Evolutionary conservation across 2,113 vertebrate genomes (phyloP), one percentile per base, ranked within the genome.

Genomic region (Anguilla japonica): DNA sequence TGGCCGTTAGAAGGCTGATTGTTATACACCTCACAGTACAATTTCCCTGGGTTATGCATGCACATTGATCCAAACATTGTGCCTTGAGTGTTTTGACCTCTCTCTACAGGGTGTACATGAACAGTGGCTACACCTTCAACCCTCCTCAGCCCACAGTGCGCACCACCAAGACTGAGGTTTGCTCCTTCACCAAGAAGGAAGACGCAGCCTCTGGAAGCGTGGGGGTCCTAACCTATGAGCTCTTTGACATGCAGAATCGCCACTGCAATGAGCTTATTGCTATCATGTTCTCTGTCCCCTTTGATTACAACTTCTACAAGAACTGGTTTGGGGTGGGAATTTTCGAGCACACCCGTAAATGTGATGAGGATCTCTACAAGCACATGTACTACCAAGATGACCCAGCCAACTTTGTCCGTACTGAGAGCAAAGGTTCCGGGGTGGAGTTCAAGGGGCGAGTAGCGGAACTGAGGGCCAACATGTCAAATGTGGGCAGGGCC

Each of bases 211-310:
- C 90, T 0, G 93, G 94, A 0, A 83, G 91, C 0, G 92, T 92
- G 3, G 93, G 93, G 2, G 90, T 94, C 18, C 22, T 94, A 87
- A 95, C 94, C 90, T 94, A 93, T 1, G 92, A 94, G 78, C 79
- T 94, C 22, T 93, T 91, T 39, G 1, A 93, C 88, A 91, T 91
- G 90, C 71, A 0, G 0, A 39, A 0, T 0, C 89, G 86, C 20
- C 1, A 0, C 0, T 85, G 88, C 86, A 78, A 7, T 0, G 67
- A 91, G 50, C 0, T 91, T 39, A 20, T 95, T 0, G 93, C 93
- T 18, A 0, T 95, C 90, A 94, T 93, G 94, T 95, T 95, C 91
- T 95, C 93, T 0, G 92, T 94, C 89, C 94, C 94, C 0, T 95
- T 90, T 11, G 93, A 95, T 86, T 92, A 93, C 79, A 92, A 86